Evolutionary conservation across 2,113 vertebrate species (phyloP).

Genomic region (Epinephelus moara): DNA sequence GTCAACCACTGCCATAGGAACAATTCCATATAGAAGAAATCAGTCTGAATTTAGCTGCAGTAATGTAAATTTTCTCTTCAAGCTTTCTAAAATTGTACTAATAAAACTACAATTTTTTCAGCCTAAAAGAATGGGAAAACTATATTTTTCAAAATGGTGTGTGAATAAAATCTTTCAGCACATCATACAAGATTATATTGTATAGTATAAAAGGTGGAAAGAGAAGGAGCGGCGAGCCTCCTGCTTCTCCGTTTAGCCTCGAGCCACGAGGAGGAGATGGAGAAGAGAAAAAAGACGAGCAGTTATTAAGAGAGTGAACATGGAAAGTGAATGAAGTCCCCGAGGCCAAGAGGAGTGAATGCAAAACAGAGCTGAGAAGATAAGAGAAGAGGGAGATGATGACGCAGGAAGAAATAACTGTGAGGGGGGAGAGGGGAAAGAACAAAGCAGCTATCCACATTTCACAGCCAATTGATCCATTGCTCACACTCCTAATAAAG

Average conservation of each 20-base stretch:
- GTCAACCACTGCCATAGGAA: too few species aligned
- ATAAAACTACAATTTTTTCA: background rate
- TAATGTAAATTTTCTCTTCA: background rate
- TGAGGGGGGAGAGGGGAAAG: background rate
- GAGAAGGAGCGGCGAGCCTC: too few species aligned
- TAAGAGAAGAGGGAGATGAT: background rate
- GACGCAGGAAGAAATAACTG: background rate
- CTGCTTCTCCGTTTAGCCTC: background rate
- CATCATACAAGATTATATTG: background rate
- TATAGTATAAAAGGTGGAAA: background rate
- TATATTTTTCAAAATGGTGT: background rate
- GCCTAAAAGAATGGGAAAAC: background rate
- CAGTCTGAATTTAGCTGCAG: background rate
- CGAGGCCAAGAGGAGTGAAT: background rate
- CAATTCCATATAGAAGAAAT: too few species aligned
- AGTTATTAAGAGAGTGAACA: constrained; percentile 1
- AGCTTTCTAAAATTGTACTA: background rate
- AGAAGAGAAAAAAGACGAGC: background rate
- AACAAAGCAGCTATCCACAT: background rate
- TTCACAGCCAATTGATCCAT: constrained; percentile 11
- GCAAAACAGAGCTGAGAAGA: constrained; percentile 2
- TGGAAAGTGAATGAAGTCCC: constrained; percentile 19
- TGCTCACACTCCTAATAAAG: background rate
- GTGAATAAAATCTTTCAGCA: background rate
- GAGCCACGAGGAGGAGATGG: background rate